phyloP scores from a whole-genome alignment of 2,113 vertebrate species.

The Microcebus jonahi region DNA sequence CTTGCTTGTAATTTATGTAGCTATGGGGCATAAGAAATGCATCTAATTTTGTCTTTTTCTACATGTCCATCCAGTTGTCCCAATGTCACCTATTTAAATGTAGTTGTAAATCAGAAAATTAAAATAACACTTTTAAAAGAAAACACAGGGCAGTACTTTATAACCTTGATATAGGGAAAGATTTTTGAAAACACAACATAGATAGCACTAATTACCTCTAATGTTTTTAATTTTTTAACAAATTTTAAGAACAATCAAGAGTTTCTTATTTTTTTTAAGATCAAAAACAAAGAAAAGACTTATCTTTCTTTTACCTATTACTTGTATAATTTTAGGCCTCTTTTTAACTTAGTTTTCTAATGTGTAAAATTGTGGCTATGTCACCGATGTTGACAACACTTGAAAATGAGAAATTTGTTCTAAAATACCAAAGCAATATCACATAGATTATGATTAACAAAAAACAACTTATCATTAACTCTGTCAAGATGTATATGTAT shows the following conservation, averaged over 20 bases:
- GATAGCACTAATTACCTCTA: background rate
- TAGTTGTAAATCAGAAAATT: conserved; percentile 27
- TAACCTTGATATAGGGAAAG: background rate
- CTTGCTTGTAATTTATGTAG: conserved; percentile 5
- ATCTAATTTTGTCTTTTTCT: background rate
- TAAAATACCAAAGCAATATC: background rate
- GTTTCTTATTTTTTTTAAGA: background rate
- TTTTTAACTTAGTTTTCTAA: conserved; percentile 40
- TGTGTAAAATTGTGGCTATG: conserved; percentile 1
- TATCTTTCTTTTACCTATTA: conserved; percentile 14
- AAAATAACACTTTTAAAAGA: background rate
- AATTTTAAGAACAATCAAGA: background rate
- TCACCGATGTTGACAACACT: background rate
- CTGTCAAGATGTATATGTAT: background rate
- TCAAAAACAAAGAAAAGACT: background rate
- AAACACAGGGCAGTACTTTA: background rate
- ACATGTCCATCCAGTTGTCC: background rate
- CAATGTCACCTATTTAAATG: background rate
- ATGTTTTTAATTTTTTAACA: background rate
- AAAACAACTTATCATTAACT: background rate
- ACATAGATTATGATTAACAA: background rate
- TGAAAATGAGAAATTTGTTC: conserved; percentile 38
- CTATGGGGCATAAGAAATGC: background rate
- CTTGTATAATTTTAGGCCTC: background rate
- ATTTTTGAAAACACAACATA: conserved; percentile 12